Evolutionary conservation across 2,797 vertebrate species (phyloP).

Genomic region (Cynopterus sphinx): DNA sequence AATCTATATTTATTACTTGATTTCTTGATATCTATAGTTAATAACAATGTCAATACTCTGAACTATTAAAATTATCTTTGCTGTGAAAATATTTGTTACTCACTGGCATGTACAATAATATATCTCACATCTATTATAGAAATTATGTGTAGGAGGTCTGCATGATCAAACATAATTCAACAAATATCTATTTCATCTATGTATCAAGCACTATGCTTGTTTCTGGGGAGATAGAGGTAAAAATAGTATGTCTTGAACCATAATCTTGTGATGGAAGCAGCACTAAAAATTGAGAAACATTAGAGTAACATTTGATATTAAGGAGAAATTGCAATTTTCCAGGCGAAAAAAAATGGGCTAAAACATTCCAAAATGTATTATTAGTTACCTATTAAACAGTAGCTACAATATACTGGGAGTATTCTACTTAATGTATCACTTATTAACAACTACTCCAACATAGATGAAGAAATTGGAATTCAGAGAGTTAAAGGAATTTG

Average conservation of each 20-base stretch:
- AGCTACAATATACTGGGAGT: background rate
- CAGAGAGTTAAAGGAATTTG: background rate
- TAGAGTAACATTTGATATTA: background rate
- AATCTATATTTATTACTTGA: background rate
- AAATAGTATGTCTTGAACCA: background rate
- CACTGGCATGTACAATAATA: background rate
- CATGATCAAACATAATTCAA: background rate
- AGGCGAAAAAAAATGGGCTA: background rate
- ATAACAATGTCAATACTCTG: background rate
- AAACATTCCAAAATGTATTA: background rate
- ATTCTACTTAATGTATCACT: background rate
- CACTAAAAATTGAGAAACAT: background rate
- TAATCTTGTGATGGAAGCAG: background rate
- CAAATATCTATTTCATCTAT: background rate
- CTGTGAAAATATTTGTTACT: background rate
- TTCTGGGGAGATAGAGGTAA: background rate
- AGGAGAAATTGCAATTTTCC: background rate
- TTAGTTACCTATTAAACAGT: background rate
- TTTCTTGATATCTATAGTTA: conserved; percentile 6
- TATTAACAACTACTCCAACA: background rate
- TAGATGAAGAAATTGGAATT: background rate
- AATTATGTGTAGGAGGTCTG: background rate
- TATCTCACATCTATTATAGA: background rate
- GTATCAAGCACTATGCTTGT: background rate
- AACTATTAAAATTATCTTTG: background rate